Evolutionary conservation across 2,888 invertebrate species (phyloP).

Genomic region (Netelia virgata): DNA sequence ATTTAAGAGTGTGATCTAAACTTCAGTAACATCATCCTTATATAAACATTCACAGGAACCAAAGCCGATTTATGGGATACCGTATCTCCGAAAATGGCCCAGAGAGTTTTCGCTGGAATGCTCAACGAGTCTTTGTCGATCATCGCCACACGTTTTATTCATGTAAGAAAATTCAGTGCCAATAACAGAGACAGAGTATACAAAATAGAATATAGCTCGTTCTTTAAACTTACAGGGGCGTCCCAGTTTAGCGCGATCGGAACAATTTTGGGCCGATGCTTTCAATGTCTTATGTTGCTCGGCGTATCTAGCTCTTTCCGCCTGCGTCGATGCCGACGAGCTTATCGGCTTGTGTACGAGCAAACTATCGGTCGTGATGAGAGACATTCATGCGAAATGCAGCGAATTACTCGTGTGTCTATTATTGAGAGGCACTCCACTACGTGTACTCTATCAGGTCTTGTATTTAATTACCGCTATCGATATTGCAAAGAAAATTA

Average conservation of each 20-base stretch:
- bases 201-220: neutral
- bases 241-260: slow-evolving; percentile 87
- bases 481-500: neutral
- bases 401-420: slow-evolving; percentile 91
- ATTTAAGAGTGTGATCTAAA: neutral
- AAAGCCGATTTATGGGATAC: slow-evolving; percentile 94
- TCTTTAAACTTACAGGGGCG: slow-evolving; percentile 86
- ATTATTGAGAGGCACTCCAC: slow-evolving; percentile 90
- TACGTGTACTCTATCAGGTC: slow-evolving; percentile 92
- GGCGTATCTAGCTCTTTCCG: slow-evolving; percentile 87
- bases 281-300: slow-evolving; percentile 92
- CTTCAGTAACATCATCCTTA: neutral
- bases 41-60: slow-evolving; percentile 87
- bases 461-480: slow-evolving; percentile 7
- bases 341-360: slow-evolving; percentile 87
- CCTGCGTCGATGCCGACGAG: slow-evolving; percentile 82
- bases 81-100: slow-evolving; percentile 95
- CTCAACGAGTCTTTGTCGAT: slow-evolving; percentile 94
- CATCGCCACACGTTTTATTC: slow-evolving; percentile 92
- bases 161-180: slow-evolving; percentile 85
- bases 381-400: slow-evolving; percentile 94
- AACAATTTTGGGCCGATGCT: slow-evolving; percentile 82
- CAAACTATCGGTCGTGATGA: slow-evolving; percentile 89
- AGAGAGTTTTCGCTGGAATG: slow-evolving; percentile 94
- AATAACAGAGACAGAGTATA: neutral